phyloP scores from a whole-genome alignment of 2,797 vertebrate genomes.

The Syngnathus acus region DNA sequence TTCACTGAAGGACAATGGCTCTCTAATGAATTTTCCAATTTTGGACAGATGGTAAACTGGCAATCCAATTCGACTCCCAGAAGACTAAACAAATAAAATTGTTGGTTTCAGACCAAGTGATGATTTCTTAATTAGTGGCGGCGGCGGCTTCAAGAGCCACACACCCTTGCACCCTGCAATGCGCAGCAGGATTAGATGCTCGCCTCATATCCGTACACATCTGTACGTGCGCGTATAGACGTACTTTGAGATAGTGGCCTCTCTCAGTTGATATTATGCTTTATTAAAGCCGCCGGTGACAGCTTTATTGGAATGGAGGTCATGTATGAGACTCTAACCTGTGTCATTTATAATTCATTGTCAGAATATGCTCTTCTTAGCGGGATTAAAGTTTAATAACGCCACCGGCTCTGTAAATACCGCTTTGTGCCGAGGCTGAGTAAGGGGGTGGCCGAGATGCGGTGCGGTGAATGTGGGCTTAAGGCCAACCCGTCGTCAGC shows the following conservation, averaged over 20 bases:
- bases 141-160: slow-evolving; percentile 17
- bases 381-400: slow-evolving; percentile 81
- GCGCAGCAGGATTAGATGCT: slow-evolving; percentile 60
- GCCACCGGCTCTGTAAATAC: slow-evolving; percentile 71
- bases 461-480: slow-evolving; percentile 54
- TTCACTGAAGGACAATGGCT: slow-evolving; percentile 53
- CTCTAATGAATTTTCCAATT: slow-evolving; percentile 57
- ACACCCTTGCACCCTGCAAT: slow-evolving; percentile 35
- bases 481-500: slow-evolving; percentile 65
- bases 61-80: slow-evolving; percentile 45
- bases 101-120: background rate
- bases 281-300: slow-evolving; percentile 67
- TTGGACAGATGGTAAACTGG: slow-evolving; percentile 61
- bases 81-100: slow-evolving; percentile 55
- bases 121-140: slow-evolving; percentile 14
- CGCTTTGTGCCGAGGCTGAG: slow-evolving; percentile 47
- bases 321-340: slow-evolving; percentile 65
- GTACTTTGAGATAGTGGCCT: slow-evolving; percentile 3
- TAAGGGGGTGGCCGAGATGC: slow-evolving; percentile 40
- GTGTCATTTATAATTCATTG: slow-evolving; percentile 79
- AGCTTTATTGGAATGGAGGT: slow-evolving; percentile 59
- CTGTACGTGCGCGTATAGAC: no score
- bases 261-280: slow-evolving; percentile 63
- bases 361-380: slow-evolving; percentile 73
- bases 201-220: slow-evolving; percentile 18